These are phyloP conservation scores for Clangula hyemalis DNA, from an alignment of 2,797 vertebrate species.

Conservation along the genomic window DNA sequence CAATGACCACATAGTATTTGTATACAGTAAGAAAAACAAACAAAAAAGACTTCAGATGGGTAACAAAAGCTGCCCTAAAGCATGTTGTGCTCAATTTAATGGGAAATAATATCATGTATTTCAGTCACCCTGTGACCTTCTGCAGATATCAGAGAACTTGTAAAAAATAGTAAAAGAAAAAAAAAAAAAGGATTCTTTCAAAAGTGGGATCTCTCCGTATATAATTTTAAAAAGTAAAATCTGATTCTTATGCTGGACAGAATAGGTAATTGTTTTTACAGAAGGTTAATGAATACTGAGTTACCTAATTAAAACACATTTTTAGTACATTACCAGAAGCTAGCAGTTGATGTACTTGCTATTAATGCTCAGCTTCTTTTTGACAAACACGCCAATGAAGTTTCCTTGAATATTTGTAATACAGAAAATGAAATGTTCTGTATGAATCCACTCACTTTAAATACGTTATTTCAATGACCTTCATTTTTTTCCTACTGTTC, in stretches of 20 bases:
- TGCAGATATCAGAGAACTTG: background rate
- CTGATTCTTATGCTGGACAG: background rate
- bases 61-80: background rate
- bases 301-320: background rate
- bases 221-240: background rate
- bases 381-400: background rate
- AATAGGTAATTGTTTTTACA: background rate
- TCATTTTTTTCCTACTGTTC: background rate
- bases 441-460: background rate
- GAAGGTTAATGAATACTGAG: background rate
- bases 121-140: no score
- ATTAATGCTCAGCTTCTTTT: background rate
- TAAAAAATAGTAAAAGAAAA: background rate
- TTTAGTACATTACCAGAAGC: background rate
- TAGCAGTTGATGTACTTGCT: background rate
- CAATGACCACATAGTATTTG: background rate
- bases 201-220: background rate
- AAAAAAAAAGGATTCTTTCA: background rate
- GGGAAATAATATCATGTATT: background rate
- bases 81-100: background rate
- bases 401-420: background rate
- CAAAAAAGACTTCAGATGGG: background rate
- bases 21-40: background rate
- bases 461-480: background rate
- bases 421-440: background rate